Conservation (phyloP, 2,888 invertebrate species). For the Thysanoteuthis rhombus region DNA sequence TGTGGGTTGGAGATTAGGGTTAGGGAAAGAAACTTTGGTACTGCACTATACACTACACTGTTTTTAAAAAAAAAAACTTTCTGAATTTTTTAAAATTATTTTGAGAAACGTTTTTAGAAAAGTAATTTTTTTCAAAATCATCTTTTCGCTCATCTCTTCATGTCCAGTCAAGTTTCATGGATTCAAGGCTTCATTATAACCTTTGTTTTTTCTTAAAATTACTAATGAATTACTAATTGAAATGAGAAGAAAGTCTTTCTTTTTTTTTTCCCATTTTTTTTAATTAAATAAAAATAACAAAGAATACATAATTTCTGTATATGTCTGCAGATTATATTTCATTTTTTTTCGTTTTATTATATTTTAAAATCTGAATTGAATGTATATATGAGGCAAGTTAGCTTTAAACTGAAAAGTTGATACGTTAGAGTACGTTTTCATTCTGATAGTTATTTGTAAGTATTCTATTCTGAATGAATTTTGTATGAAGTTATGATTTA, state of each 20-base stretch:
- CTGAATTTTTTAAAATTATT: too few relatives aligned
- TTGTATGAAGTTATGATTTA: neutral
- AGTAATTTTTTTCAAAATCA: neutral
- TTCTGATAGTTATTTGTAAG: neutral
- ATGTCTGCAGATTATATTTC: neutral
- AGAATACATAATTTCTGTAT: neutral
- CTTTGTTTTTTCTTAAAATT: neutral
- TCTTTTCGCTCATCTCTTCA: neutral
- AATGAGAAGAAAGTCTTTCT: neutral
- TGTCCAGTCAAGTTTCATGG: neutral
- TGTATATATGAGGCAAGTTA: neutral
- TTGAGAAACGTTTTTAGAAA: too few relatives aligned
- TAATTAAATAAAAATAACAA: neutral
- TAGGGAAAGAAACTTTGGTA: neutral
- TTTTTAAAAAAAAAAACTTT: too few relatives aligned
- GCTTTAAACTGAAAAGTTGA: neutral
- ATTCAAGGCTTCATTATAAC: neutral
- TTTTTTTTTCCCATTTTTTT: too few relatives aligned
- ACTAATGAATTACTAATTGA: neutral
- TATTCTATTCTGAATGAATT: neutral
- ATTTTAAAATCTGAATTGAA: too few relatives aligned
- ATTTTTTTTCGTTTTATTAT: neutral
- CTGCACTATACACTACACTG: neutral
- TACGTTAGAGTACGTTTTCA: neutral
- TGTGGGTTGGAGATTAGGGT: too few relatives aligned